A percentile compares a stretch with the other conserved stretches of the same genome.
Conservation (phyloP, 2,797 vertebrate genomes). For the Poeciliopsis gracilis region DNA sequence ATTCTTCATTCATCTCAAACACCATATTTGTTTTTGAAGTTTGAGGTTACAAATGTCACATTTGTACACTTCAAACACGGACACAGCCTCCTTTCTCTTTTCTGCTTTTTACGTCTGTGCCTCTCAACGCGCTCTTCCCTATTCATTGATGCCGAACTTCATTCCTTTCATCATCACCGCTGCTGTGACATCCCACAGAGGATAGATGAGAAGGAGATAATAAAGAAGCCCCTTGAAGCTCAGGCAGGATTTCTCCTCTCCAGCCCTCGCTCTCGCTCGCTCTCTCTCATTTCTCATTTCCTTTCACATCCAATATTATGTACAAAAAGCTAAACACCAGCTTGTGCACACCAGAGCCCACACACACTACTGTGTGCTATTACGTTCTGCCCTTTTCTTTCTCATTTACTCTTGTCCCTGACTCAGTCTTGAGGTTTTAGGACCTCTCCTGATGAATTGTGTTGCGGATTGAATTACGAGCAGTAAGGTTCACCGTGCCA, state of each 20-base stretch:
- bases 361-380: slow-evolving; percentile 23
- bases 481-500: slow-evolving; percentile 35
- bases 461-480: slow-evolving; percentile 54
- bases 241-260: slow-evolving; percentile 36
- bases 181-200: slow-evolving; percentile 46
- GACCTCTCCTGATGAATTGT: slow-evolving; percentile 48
- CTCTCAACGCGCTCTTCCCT: background rate
- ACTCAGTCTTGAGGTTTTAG: slow-evolving; percentile 27
- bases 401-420: slow-evolving; percentile 44
- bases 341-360: slow-evolving; percentile 15
- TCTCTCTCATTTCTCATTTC: slow-evolving; percentile 47
- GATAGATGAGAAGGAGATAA: slow-evolving; percentile 44
- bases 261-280: background rate
- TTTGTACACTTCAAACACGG: slow-evolving; percentile 45
- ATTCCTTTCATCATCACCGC: slow-evolving; percentile 56
- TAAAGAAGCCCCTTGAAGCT: slow-evolving; percentile 45
- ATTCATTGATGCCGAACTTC: slow-evolving; percentile 32
- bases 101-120: background rate
- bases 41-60: slow-evolving; percentile 36
- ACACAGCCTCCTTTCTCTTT: slow-evolving; percentile 26
- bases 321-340: slow-evolving; percentile 37
- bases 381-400: slow-evolving; percentile 34
- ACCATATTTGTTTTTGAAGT: slow-evolving; percentile 44
- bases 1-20: slow-evolving; percentile 29
- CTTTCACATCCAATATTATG: slow-evolving; percentile 49